These are phyloP conservation scores for Tribolium madens DNA, from an alignment of 1,140 invertebrate species.

Conservation along the genomic window DNA sequence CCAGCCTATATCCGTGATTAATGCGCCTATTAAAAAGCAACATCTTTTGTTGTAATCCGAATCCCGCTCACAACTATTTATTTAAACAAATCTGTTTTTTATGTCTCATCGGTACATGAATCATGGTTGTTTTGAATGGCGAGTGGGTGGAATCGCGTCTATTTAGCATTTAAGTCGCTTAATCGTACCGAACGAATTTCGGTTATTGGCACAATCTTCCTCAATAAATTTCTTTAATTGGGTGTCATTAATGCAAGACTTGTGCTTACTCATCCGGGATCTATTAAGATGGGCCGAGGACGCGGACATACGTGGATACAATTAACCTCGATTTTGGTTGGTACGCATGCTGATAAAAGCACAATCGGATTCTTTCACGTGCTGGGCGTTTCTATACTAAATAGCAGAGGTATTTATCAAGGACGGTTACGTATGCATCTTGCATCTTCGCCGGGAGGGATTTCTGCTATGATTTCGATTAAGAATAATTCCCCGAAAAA, in stretches of 20 bases:
- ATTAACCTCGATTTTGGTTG: conserved; percentile 19
- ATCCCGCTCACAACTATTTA: conserved; percentile 10
- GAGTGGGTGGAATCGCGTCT: conserved; percentile 14
- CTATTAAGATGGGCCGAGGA: neutral
- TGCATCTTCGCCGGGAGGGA: neutral
- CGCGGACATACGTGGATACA: neutral
- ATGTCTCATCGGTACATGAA: conserved; percentile 17
- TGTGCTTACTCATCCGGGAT: conserved; percentile 19
- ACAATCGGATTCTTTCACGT: conserved; percentile 19
- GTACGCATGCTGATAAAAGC: neutral
- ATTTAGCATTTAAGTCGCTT: conserved; percentile 29
- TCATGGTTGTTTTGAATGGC: conserved; percentile 16
- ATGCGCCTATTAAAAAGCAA: conserved; percentile 10
- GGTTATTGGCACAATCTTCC: neutral
- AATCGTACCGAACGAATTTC: neutral
- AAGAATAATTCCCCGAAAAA: no score
- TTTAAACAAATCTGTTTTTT: conserved; percentile 27
- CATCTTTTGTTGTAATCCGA: conserved; percentile 24
- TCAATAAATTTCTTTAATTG: conserved; percentile 18
- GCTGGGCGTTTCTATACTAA: conserved; percentile 5
- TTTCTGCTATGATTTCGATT: no score
- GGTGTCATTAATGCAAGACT: neutral
- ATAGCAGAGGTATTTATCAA: neutral
- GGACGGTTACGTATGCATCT: neutral
- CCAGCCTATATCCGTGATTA: neutral